phyloP scores from a whole-genome alignment of 2,797 vertebrate genomes.

The Pangasius mekongensis region DNA sequence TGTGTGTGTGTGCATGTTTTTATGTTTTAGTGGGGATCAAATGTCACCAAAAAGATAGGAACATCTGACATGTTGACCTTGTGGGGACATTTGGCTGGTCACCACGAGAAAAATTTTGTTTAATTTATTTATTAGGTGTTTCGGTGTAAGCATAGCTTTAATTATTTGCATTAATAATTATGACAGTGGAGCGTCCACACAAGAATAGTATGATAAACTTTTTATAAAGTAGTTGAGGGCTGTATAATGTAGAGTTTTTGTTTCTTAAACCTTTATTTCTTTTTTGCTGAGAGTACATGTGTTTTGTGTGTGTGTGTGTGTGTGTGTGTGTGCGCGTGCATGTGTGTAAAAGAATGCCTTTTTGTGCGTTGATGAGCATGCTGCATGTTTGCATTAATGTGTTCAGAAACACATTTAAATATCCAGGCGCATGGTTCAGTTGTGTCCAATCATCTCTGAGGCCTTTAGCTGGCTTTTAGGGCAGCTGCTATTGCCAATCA shows the following conservation, averaged over 20 bases:
- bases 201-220: background rate
- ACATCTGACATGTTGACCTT: too few relatives aligned
- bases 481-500: constrained; percentile 47
- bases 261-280: background rate
- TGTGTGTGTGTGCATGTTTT: too few relatives aligned
- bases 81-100: too few relatives aligned
- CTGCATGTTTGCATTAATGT: constrained; percentile 39
- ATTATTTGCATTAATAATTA: too few relatives aligned
- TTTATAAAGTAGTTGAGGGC: background rate
- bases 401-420: constrained; percentile 41
- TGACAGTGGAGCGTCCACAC: too few relatives aligned
- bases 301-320: background rate
- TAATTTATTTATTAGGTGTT: too few relatives aligned
- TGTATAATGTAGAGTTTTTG: background rate
- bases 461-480: constrained; percentile 8
- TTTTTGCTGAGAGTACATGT: background rate
- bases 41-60: too few relatives aligned
- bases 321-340: background rate
- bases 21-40: too few relatives aligned
- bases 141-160: background rate
- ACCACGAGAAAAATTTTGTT: too few relatives aligned
- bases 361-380: background rate
- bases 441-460: constrained; percentile 37
- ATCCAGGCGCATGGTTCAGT: constrained; percentile 23
- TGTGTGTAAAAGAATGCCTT: background rate